A percentile compares a stretch with the other conserved stretches of the same genome.
Conservation (phyloP, 2,888 invertebrate species). For the Chymomyza procnemis region DNA sequence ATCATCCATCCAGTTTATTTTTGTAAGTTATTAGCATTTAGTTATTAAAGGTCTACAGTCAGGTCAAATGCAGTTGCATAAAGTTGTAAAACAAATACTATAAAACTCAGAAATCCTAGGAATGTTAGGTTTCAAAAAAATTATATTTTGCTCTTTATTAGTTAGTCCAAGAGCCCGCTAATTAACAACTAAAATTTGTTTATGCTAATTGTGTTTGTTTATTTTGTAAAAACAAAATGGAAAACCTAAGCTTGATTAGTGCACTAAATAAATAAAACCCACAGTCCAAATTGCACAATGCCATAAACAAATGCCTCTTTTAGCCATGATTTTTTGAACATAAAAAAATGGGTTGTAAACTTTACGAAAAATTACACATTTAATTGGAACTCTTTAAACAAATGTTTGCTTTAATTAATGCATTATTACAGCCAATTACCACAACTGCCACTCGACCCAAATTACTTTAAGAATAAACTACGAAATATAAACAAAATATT, state of each 20-base stretch:
- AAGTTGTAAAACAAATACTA: too few species aligned
- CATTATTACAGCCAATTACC: not conserved
- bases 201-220: not conserved
- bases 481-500: not conserved
- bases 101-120: too few species aligned
- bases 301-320: not conserved
- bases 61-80: too few species aligned
- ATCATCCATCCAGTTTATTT: too few species aligned
- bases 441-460: not conserved
- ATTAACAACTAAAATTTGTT: not conserved
- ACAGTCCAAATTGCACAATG: not conserved
- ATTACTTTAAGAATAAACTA: not conserved
- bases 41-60: too few species aligned
- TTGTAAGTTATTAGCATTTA: too few species aligned
- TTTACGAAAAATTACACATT: not conserved
- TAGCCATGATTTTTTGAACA: not conserved
- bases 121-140: too few species aligned
- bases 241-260: not conserved
- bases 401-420: not conserved
- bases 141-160: too few species aligned
- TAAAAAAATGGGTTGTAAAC: not conserved
- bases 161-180: not conserved
- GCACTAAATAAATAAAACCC: not conserved
- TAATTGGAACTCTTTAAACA: not conserved
- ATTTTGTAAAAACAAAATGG: not conserved